Evolutionary conservation across 2,888 invertebrate genomes (phyloP).

Genomic region (Hanleya hanleyi): DNA sequence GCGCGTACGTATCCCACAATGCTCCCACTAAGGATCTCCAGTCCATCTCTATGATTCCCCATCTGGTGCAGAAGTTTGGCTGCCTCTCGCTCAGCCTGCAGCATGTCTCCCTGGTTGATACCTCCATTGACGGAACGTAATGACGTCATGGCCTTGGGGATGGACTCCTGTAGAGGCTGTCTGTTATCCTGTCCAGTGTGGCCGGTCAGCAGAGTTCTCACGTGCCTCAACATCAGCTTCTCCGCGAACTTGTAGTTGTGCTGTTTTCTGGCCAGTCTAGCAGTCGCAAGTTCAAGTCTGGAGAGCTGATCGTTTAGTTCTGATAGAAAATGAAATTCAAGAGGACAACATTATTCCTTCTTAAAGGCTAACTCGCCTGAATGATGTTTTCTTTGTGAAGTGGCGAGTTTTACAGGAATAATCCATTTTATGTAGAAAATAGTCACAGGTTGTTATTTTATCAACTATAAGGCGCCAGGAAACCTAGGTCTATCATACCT

Average conservation of each 20-base stretch:
- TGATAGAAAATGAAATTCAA: conserved; percentile 22
- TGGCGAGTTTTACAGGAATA: too few relatives aligned
- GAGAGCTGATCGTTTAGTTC: conserved; percentile 56
- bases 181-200: conserved; percentile 33
- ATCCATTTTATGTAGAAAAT: too few relatives aligned
- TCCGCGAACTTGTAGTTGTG: conserved; percentile 85
- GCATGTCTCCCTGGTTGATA: conserved; percentile 41
- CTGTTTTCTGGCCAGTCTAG: conserved; percentile 80
- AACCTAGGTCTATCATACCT: too few relatives aligned
- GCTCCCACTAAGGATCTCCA: conserved; percentile 55
- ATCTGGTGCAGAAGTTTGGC: conserved; percentile 80
- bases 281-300: conserved; percentile 66
- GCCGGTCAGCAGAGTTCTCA: conserved; percentile 35
- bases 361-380: too few relatives aligned
- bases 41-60: conserved; percentile 48
- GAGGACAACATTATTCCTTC: too few relatives aligned
- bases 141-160: neutral
- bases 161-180: neutral
- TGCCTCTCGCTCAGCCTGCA: conserved; percentile 82
- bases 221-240: conserved; percentile 77
- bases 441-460: too few relatives aligned
- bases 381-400: too few relatives aligned
- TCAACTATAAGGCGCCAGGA: too few relatives aligned
- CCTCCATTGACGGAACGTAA: conserved; percentile 37
- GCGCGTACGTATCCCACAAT: conserved; percentile 34